phyloP scores from a whole-genome alignment of 2,888 invertebrate species.

The Conus canariensis region DNA sequence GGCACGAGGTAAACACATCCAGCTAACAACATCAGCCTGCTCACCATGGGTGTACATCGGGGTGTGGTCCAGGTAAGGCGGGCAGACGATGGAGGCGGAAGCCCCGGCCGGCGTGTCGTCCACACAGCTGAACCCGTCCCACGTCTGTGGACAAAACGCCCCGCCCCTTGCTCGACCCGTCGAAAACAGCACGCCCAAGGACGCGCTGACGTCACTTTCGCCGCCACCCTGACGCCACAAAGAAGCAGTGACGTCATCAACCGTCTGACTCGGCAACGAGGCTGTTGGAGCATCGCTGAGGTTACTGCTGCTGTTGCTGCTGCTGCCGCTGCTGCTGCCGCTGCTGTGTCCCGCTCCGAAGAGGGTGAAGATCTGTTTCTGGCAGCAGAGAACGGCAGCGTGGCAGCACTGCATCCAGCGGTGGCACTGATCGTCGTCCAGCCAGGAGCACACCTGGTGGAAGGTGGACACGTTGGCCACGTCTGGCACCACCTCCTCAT shows the following conservation, averaged over 20 bases:
- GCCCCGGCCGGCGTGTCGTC: slow-evolving; percentile 64
- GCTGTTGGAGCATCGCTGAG: background rate
- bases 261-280: background rate
- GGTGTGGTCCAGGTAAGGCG: slow-evolving; percentile 77
- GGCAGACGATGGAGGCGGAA: slow-evolving; percentile 47
- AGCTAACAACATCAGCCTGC: background rate
- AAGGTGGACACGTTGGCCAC: background rate
- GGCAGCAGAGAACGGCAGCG: slow-evolving; percentile 35
- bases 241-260: background rate
- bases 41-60: slow-evolving; percentile 51
- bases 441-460: slow-evolving; percentile 32
- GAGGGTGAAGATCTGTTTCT: slow-evolving; percentile 3
- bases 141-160: slow-evolving; percentile 53
- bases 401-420: slow-evolving; percentile 40
- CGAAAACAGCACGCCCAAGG: background rate
- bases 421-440: slow-evolving; percentile 28
- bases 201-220: background rate
- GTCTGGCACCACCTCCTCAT: background rate
- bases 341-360: background rate
- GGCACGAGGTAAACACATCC: background rate
- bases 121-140: slow-evolving; percentile 64
- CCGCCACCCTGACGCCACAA: background rate
- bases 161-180: background rate
- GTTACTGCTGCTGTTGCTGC: background rate
- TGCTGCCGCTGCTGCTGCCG: background rate